phyloP scores from a whole-genome alignment of 2,797 vertebrate species.

The Ptychadena robeensis region DNA sequence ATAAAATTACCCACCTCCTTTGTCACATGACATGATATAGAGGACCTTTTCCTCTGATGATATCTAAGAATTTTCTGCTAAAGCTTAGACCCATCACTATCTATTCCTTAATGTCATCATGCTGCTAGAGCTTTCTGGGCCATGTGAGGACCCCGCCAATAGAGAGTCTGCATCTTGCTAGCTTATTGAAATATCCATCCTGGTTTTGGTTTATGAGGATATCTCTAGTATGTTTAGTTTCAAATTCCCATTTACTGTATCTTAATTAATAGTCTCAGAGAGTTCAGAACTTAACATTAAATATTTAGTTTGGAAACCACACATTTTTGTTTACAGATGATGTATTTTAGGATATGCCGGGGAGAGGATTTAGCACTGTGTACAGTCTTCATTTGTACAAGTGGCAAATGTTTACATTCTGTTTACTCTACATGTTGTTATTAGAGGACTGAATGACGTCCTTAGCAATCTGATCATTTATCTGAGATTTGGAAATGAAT shows the following conservation, averaged over 20 bases:
- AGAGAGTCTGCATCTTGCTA: background rate
- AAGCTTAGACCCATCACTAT: too few species aligned
- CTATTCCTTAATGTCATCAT: background rate
- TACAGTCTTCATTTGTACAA: background rate
- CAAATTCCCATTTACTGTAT: background rate
- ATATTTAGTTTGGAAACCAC: background rate
- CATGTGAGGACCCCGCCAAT: background rate
- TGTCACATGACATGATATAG: too few species aligned
- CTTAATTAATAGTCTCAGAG: background rate
- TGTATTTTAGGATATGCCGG: background rate
- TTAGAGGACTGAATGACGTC: background rate
- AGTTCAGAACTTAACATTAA: background rate
- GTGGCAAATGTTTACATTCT: conserved; percentile 3
- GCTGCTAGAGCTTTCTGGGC: background rate
- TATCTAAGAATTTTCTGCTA: background rate
- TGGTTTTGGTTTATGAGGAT: background rate
- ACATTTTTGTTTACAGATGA: background rate
- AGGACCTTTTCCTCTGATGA: background rate
- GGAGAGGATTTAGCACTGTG: background rate
- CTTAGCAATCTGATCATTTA: background rate
- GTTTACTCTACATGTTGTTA: background rate
- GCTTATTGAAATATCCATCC: background rate
- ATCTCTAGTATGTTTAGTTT: background rate
- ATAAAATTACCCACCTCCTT: background rate
- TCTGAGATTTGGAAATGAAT: background rate